phyloP scores from a whole-genome alignment of 2,113 vertebrate genomes.

The Chloropsis hardwickii region DNA sequence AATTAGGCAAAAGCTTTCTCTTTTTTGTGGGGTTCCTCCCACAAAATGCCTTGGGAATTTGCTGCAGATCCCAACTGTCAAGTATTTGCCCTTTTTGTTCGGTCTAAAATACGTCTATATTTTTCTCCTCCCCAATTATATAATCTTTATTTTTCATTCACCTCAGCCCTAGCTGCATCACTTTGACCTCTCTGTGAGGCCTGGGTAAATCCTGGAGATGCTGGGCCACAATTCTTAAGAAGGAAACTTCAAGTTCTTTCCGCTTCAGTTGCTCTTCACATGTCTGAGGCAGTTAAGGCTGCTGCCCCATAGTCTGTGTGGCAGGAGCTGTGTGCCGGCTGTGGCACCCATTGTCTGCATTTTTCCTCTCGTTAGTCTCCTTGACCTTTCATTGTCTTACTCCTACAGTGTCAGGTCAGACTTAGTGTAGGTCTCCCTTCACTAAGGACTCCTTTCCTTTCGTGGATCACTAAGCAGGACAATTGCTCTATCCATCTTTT shows the following conservation, averaged over 20 bases:
- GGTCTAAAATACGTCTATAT: not conserved
- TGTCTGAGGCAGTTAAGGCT: constrained; percentile 73
- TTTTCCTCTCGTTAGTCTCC: constrained; percentile 82
- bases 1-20: not conserved
- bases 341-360: constrained; percentile 74
- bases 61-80: not conserved
- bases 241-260: constrained; percentile 78
- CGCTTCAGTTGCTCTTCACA: constrained; percentile 76
- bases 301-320: constrained; percentile 66
- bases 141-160: constrained; percentile 56
- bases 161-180: constrained; percentile 33
- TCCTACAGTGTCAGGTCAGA: constrained; percentile 75
- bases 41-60: not conserved
- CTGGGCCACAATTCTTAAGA: constrained; percentile 68
- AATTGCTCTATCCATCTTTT: constrained; percentile 89
- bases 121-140: constrained; percentile 27
- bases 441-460: constrained; percentile 80
- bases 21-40: not conserved
- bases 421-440: constrained; percentile 75
- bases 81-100: not conserved
- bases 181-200: constrained; percentile 70
- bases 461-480: constrained; percentile 89
- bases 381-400: constrained; percentile 80
- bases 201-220: constrained; percentile 65
- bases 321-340: constrained; percentile 68